Base-by-base conservation (phyloP, 2,797 vertebrate species). In the Orestias chungarensis region DNA sequence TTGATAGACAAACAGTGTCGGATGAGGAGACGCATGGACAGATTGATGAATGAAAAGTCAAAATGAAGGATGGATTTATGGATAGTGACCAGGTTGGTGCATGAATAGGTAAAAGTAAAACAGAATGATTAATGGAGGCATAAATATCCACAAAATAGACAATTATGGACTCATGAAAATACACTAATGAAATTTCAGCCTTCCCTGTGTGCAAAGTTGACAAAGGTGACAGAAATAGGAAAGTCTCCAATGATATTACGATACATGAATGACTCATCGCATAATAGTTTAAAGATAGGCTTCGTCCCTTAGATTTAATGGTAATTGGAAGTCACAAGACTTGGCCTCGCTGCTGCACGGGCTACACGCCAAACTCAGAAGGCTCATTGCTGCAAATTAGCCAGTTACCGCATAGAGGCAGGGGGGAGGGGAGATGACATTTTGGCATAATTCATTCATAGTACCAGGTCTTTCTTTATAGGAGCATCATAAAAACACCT, bases 271-370 rank as follows among this genome's bases (percentile, higher is more conserved):
- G 0, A 1, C 35, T 18, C 35, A 0, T n/a, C 25, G 17, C 29
- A 5, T 3, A 57, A 40, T 12, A 27, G 4, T 66, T 49, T 31
- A 57, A 33, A 42, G 31, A 55, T 17, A n/a, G 44, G 2, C 9
- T 42, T 43, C 15, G 15, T 14, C 6, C 38, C 23, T n/a, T 3
- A 5, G 35, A 54, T 42, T 25, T 1, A 35, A 68, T 55, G 17
- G 42, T 1, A 33, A 77, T 25, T 1, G 4, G 17, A 75, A 79
- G 88, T 94, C 93, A 93, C 88, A 90, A 85, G 92, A 71, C 38
- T n/a, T 35, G n/a, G 20, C 20, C 73, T 86, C 80, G 79, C n/a
- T 57, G 73, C 38, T 40, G 61, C 47, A 76, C 3, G 29, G 38
- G 75, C 55, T 23, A 76, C 42, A 69, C 10, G 0, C 43, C 23